Base-by-base conservation (phyloP, 1,140 invertebrate species). In the Battus philenor region DNA sequence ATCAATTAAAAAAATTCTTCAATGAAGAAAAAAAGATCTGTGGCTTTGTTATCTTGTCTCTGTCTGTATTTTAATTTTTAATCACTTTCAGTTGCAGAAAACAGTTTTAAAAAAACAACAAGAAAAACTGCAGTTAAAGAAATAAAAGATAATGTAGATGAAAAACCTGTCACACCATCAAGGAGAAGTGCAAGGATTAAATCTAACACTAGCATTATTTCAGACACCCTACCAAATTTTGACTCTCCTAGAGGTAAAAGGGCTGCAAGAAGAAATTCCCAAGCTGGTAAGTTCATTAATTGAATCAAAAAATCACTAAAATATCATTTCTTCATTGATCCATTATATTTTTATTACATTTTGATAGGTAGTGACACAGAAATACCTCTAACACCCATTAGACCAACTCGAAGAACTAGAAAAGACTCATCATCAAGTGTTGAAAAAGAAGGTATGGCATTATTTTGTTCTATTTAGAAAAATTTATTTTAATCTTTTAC, bases 221-320 rank as follows among this genome's bases (percentile, higher is more conserved):
- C 65, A 6, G 80, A 80, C 10, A 66, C 68, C 17, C 31, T 65
- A 10, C 51, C 59, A 22, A 36, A 12, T 17, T 29, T 59, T 47
- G 72, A 72, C 10, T 77, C 80, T 4, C 80, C 80, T 1, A 68
- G 78, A 55, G 77, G 77, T 20, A 82, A 64, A 47, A 68, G 80
- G 53, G 76, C 71, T 20, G 45, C 70, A 12, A 68, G 80, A 36
- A 70, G 78, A 34, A 66, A 34, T 32, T 84, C 80, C 34, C 62
- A 61, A 59, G 48, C 59, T 54, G 78, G 80, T 72, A 48, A 51
- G 46, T 63, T 27, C n/a, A n/a, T n/a, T n/a, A n/a, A n/a, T n/a
- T n/a, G n/a, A n/a, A 4, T 24, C 12, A 5, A 16, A 11, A 9
- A 32, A 4, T n/a, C n/a, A n/a, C n/a, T n/a, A 10, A 20, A 6